A percentile compares a stretch with the other conserved stretches of the same genome.
Evolutionary conservation across 2,888 invertebrate species (phyloP).

Genomic region (Microchrysa polita): DNA sequence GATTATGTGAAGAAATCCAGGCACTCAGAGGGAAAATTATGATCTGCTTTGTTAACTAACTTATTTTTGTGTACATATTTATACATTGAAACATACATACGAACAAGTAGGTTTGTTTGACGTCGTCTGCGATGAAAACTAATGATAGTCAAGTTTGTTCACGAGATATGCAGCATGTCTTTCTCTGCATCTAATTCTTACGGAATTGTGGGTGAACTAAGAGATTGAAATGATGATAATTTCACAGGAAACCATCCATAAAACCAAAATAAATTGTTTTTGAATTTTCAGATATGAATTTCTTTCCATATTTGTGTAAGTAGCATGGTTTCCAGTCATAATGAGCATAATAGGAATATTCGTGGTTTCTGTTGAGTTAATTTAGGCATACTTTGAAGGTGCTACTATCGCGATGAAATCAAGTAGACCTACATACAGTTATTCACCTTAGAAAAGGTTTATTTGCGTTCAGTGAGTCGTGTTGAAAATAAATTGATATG

Average conservation of each 20-base stretch:
- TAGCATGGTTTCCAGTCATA: too few species aligned
- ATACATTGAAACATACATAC: too few species aligned
- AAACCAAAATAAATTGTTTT: slow-evolving; percentile 46
- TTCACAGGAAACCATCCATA: slow-evolving; percentile 47
- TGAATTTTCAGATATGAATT: slow-evolving; percentile 19
- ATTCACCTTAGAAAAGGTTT: too few species aligned
- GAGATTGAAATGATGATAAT: slow-evolving; percentile 26
- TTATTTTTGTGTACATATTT: too few species aligned
- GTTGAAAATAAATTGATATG: too few species aligned
- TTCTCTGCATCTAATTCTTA: too few species aligned
- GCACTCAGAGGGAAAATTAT: slow-evolving; percentile 3
- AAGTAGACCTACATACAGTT: not conserved
- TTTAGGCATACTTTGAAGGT: slow-evolving; percentile 21
- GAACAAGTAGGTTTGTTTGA: too few species aligned
- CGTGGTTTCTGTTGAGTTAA: slow-evolving; percentile 25
- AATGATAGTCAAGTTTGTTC: not conserved
- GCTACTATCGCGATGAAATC: slow-evolving; percentile 17
- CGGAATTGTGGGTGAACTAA: slow-evolving; percentile 9
- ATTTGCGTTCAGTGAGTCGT: too few species aligned
- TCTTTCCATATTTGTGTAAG: not conserved
- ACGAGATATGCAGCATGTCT: too few species aligned
- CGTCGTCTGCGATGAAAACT: not conserved
- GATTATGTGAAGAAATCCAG: slow-evolving; percentile 23
- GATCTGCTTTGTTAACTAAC: too few species aligned
- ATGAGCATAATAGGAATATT: slow-evolving; percentile 19